Evolutionary conservation across 2,797 vertebrate genomes (phyloP), one percentile per base, ranked within the genome.

Genomic region (Leptodactylus fallax): DNA sequence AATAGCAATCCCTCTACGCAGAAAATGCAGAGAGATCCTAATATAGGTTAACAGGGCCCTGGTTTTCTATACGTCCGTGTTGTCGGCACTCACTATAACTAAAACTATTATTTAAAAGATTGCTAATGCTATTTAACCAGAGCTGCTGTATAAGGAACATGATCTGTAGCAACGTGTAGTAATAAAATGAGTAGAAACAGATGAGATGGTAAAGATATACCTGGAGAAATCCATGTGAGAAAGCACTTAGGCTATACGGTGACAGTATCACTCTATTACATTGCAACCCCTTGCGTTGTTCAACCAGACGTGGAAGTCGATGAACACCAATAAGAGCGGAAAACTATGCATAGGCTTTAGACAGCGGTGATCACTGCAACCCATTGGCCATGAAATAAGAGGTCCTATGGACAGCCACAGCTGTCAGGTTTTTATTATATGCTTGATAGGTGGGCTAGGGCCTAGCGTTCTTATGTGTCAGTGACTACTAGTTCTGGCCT

Each of bases 21-120:
- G 9, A 47, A 56, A 11, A 19, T 27, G 2, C 19, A 2, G 10
- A 36, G 78, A 60, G 17, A 80, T 60, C 16, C 55, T 45, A 80
- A 81, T 81, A 47, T 81, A 63, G 79, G 58, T n/a, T 81, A 81
- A 63, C 25, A 13, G 53, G 58, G 79, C 79, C 7, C 9, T 79
- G 9, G 4, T 60, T 47, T 81, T 63, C 49, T 47, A 63, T 4
- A n/a, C 19, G 21, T 47, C 8, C 10, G 14, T 47, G 19, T 27
- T 63, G 79, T 4, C 11, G 60, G 16, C 21, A 6, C 21, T 56
- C 11, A 0, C 19, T 21, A 80, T 60, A 16, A 25, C 27, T 61
- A 6, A 13, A 36, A 58, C 79, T 17, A n/a, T 79, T 56, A 56
- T 58, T 9, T 36, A 27, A 19, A 19, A 58, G 47, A 79, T 58